Evolutionary conservation across 2,113 vertebrate genomes (phyloP), one percentile per base, ranked within the genome.

Genomic region (Halichoerus grypus): DNA sequence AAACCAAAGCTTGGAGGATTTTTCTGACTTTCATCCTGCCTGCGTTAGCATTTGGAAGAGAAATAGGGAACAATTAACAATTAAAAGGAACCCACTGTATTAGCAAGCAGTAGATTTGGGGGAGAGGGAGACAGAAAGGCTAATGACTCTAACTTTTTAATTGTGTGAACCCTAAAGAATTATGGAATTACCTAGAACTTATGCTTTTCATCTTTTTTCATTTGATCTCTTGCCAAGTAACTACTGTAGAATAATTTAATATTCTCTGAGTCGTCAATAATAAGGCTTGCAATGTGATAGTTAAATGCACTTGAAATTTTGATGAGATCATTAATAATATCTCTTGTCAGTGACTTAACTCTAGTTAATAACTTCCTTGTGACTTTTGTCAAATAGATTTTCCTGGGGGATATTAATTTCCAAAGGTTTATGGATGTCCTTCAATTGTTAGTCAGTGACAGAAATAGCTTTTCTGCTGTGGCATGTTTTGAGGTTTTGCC

Each of bases 341-440:
- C 94, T 98, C 98, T 98, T 98, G 98, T 98, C 98, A 98, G 98
- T 98, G 82, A 98, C 97, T 97, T 98, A 98, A 98, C 96, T 98
- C 90, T 0, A 55, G 97, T 98, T 98, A 99, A 99, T 99, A 98
- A 98, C 97, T 98, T 99, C 98, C 98, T 98, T 98, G 98, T 99
- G 98, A 99, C 98, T 98, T 98, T 95, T 46, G 86, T 98, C 92
- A 99, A 98, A 96, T 94, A 87, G 79, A 26, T 95, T 98, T 98
- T 96, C 95, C 97, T 97, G 65, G 1, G 10, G 91, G 77, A 69
- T 98, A 97, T 98, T 94, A 69, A 97, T 98, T 98, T 98, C 94
- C 98, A 98, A 98, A 98, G 72, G 88, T 98, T 99, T 98, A 95
- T 98, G 98, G 96, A 98, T 97, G 93, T 97, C 95, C 98, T 98